phyloP scores from a whole-genome alignment of 2,888 invertebrate genomes.

The Melipona bicolor region DNA sequence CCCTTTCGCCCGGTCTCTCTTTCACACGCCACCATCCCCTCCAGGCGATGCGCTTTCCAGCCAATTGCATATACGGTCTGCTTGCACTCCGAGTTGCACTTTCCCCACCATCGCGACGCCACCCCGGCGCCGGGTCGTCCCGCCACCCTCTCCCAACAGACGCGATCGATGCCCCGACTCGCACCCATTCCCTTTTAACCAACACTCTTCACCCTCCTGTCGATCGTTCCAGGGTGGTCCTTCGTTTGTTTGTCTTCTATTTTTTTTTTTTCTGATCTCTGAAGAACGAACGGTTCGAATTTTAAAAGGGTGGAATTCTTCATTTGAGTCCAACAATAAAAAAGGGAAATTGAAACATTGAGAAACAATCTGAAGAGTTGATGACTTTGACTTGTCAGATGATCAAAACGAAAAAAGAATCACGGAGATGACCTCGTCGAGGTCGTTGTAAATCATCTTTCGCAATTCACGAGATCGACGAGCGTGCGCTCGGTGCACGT shows the following conservation, averaged over 20 bases:
- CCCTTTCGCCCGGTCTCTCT: slow-evolving; percentile 36
- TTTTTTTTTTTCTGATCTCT: too few relatives aligned
- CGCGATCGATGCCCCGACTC: slow-evolving; percentile 69
- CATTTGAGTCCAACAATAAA: too few relatives aligned
- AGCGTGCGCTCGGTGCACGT: slow-evolving; percentile 28
- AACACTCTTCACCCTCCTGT: too few relatives aligned
- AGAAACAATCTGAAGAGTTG: too few relatives aligned
- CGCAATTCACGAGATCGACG: slow-evolving; percentile 63
- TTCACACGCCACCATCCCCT: slow-evolving; percentile 59
- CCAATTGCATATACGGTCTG: slow-evolving; percentile 71
- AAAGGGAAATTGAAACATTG: too few relatives aligned
- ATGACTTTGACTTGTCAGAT: too few relatives aligned
- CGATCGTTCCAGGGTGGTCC: neutral
- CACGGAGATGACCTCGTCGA: slow-evolving; percentile 66
- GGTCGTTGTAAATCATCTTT: slow-evolving; percentile 57
- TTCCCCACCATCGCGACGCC: slow-evolving; percentile 63
- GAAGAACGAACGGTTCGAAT: too few relatives aligned
- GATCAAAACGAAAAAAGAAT: slow-evolving; percentile 12
- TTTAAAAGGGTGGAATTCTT: too few relatives aligned
- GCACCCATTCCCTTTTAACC: neutral
- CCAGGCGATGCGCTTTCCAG: slow-evolving; percentile 69
- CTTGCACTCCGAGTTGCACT: slow-evolving; percentile 68
- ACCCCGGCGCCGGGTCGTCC: slow-evolving; percentile 63
- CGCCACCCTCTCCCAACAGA: slow-evolving; percentile 45
- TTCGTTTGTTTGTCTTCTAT: neutral